These are phyloP conservation scores for Tetragonula clypearis DNA, from an alignment of 1,140 invertebrate species.

Conservation along the genomic window DNA sequence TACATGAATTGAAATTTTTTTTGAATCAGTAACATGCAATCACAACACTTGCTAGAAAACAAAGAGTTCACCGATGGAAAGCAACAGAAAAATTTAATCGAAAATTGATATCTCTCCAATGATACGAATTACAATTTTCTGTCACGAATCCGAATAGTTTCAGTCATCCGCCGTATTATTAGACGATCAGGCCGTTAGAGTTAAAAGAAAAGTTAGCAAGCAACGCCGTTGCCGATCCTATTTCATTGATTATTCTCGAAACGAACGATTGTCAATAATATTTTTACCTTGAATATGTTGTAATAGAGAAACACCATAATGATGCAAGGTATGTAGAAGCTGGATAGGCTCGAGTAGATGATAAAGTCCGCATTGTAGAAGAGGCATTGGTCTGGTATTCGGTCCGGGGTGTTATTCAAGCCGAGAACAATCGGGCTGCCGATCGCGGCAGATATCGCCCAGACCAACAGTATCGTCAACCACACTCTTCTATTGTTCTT, in stretches of 20 bases:
- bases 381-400: conserved; percentile 90
- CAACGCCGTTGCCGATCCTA: background rate
- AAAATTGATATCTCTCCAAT: too few relatives aligned
- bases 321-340: conserved; percentile 99
- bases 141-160: too few relatives aligned
- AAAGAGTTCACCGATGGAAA: too few relatives aligned
- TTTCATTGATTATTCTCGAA: background rate
- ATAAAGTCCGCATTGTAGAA: conserved; percentile 99
- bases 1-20: too few relatives aligned
- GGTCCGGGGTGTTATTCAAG: conserved; percentile 93
- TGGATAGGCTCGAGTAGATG: conserved; percentile 97
- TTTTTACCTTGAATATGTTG: conserved; percentile 95
- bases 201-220: background rate
- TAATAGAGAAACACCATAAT: conserved; percentile 99
- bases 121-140: too few relatives aligned
- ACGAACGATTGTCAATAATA: background rate
- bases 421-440: conserved; percentile 98
- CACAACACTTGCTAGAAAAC: too few relatives aligned
- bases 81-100: too few relatives aligned
- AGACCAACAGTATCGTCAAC: conserved; percentile 97
- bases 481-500: conserved; percentile 97
- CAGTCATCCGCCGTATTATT: too few relatives aligned
- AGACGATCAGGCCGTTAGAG: too few relatives aligned
- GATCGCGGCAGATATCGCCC: conserved; percentile 97
- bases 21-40: too few relatives aligned